A percentile compares a stretch with the other conserved stretches of the same genome.
Conservation (phyloP, 2,888 invertebrate genomes). For the Scotopteryx bipunctaria region DNA sequence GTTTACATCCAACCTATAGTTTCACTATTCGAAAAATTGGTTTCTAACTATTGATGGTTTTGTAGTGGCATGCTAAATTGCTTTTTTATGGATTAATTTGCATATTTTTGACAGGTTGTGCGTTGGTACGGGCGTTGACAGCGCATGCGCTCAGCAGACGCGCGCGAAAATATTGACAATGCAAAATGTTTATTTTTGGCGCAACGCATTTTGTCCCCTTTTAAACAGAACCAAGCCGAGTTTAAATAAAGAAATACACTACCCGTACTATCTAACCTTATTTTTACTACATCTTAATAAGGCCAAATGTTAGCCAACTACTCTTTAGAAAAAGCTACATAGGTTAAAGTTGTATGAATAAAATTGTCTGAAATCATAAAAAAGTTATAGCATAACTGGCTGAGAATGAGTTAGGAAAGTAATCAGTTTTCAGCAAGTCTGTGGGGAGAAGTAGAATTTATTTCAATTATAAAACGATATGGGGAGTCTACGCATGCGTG, state of each 20-base stretch:
- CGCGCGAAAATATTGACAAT: constrained; percentile 76
- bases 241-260: background rate
- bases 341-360: too few relatives aligned
- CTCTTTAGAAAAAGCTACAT: too few relatives aligned
- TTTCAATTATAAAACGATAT: constrained; percentile 79
- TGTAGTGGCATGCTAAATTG: constrained; percentile 62
- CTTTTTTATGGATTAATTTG: constrained; percentile 80
- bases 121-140: constrained; percentile 41
- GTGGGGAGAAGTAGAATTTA: constrained; percentile 69
- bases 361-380: constrained; percentile 31
- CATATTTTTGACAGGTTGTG: constrained; percentile 79
- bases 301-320: too few relatives aligned
- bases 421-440: constrained; percentile 66
- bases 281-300: too few relatives aligned
- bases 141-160: constrained; percentile 67
- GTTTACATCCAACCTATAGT: constrained; percentile 36
- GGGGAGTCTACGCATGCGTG: constrained; percentile 65
- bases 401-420: constrained; percentile 59
- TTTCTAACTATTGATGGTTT: constrained; percentile 53
- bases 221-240: constrained; percentile 6
- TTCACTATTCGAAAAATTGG: constrained; percentile 43
- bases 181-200: constrained; percentile 80
- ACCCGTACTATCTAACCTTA: too few relatives aligned
- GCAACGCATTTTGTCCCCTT: constrained; percentile 57
- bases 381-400: constrained; percentile 39